Base-by-base conservation (phyloP, 92 coral and sea anemone species). In the Epizoanthus rinbou region DNA sequence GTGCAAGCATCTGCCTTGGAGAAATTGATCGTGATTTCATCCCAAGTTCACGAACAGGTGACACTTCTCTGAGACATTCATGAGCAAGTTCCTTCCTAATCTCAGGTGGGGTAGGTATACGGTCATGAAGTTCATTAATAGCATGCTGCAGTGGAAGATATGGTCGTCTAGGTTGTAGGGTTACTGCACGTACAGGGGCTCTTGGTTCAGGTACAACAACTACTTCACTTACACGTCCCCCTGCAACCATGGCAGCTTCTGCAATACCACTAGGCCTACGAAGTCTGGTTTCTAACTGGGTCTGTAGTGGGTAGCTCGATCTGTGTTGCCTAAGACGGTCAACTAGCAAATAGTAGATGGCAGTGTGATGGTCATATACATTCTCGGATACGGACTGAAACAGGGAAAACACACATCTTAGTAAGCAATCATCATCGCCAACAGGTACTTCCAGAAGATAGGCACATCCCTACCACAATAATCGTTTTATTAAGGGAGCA, bases 241-340 rank as follows among this genome's bases (percentile, higher is more conserved):
- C 93, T 17, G 93, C 87, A 60, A 97, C 91, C 79, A 97, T 92
- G 16, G 99, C 99, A 22, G 96, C 95, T 67, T 97, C 98, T 1
- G 99, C 99, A 69, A 97, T 93, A 24, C 99, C 98, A 80, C 99
- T 97, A 0, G 99, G 99, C 64, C 99, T 92, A 45, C 99, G 95
- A 45, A 97, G 92, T 57, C 90, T 94, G 68, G 99, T 97, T 76
- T 91, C 94, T 24, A 90, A 82, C 19, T 92, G 94, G 21, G 92
- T 88, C 64, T 94, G 94, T 37, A 88, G 90, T 24, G 99, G 99
- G 64, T 92, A 97, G 71, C 97, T 94, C 5, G 99, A 87, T 41
- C 99, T 87, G 83, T 97, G 99, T 58, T 87, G 95, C 22, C 90
- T 85, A 54, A 97, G 87, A 33, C 98, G 91, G 78, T 97, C 99